Evolutionary conservation across 2,113 vertebrate species (phyloP).

Genomic region (Vidua chalybeata): DNA sequence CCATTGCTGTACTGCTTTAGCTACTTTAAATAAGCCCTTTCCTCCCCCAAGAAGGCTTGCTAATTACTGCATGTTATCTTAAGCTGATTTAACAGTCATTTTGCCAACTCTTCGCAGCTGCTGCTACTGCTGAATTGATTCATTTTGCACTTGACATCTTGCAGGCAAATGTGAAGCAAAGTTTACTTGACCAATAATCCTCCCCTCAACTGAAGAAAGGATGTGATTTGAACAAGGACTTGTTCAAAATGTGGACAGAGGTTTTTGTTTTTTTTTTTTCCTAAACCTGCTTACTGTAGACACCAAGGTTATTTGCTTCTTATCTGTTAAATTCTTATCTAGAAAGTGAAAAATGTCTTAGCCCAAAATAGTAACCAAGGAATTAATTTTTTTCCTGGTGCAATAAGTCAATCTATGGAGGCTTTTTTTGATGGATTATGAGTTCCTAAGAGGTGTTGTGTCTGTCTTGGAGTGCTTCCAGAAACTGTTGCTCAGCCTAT

Average conservation of each 20-base stretch:
- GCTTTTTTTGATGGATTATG: background rate
- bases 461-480: conserved; percentile 20
- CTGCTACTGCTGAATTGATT: conserved; percentile 20
- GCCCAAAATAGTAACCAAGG: background rate
- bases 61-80: conserved; percentile 39
- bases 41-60: background rate
- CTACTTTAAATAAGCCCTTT: conserved; percentile 10
- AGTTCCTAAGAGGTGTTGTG: background rate
- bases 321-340: background rate
- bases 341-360: background rate
- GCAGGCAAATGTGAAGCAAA: conserved; percentile 10
- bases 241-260: background rate
- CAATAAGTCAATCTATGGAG: background rate
- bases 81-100: background rate
- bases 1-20: background rate
- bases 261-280: background rate
- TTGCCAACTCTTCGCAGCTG: background rate
- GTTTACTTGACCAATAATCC: conserved; percentile 28
- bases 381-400: background rate
- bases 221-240: background rate
- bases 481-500: background rate
- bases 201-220: background rate
- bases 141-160: background rate
- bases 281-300: background rate
- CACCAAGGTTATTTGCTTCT: background rate